A percentile compares a stretch with the other conserved stretches of the same genome.
Conservation (phyloP, 1,140 invertebrate species). For the Plutomurus gul region DNA sequence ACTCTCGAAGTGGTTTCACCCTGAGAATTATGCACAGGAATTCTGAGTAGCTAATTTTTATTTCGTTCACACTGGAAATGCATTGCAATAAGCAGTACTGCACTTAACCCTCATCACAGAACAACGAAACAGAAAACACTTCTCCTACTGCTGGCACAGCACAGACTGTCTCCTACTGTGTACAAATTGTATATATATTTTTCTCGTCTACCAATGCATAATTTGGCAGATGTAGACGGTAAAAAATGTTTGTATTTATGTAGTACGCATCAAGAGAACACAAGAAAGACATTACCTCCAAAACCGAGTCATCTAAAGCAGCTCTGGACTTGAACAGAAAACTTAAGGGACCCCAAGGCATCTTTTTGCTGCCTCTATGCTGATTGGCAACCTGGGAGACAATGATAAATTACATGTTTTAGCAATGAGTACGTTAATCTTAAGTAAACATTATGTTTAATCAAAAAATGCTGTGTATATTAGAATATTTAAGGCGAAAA, state of each 20-base stretch:
- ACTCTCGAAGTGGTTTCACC: background rate
- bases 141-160: too few relatives aligned
- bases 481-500: too few relatives aligned
- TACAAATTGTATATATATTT: background rate
- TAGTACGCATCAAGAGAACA: background rate
- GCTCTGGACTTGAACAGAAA: constrained; percentile 62
- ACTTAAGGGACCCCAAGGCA: constrained; percentile 63
- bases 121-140: too few relatives aligned
- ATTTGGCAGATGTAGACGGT: background rate
- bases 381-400: constrained; percentile 35
- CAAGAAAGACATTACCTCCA: constrained; percentile 63
- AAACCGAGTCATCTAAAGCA: constrained; percentile 68
- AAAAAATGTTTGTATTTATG: background rate
- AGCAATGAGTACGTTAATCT: background rate
- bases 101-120: background rate
- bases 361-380: constrained; percentile 56
- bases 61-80: background rate
- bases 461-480: too few relatives aligned
- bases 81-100: background rate
- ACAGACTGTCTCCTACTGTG: background rate
- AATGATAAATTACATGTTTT: constrained; percentile 29
- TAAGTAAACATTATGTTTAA: background rate
- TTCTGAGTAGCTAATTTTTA: background rate
- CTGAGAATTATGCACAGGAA: background rate
- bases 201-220: background rate